These are phyloP conservation scores for Marronus borbonicus DNA, from an alignment of 2,888 invertebrate species.

Conservation along the genomic window DNA sequence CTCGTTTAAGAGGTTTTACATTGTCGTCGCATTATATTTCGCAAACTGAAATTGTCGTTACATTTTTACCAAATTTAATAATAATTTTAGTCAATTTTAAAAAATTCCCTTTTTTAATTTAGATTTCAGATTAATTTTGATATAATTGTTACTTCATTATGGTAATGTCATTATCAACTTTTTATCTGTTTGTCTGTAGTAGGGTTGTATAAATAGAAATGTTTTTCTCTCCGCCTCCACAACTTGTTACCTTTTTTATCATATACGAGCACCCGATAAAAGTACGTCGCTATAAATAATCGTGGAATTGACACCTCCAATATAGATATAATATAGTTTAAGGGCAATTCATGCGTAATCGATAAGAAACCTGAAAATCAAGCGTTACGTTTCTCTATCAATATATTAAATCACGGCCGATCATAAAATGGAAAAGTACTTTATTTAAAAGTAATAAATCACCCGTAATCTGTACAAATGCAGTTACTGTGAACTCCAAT, in stretches of 20 bases:
- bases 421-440: constrained; percentile 56
- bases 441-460: constrained; percentile 60
- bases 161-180: background rate
- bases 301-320: constrained; percentile 43
- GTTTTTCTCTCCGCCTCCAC: background rate
- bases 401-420: constrained; percentile 53
- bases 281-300: constrained; percentile 46
- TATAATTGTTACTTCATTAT: too few relatives aligned
- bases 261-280: constrained; percentile 28
- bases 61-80: too few relatives aligned
- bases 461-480: constrained; percentile 60
- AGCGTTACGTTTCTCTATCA: constrained; percentile 50
- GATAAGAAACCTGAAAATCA: constrained; percentile 50
- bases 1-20: too few relatives aligned
- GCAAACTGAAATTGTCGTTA: too few relatives aligned
- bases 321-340: constrained; percentile 50
- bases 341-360: constrained; percentile 52
- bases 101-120: too few relatives aligned
- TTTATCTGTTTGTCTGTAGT: background rate
- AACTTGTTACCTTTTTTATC: constrained; percentile 29
- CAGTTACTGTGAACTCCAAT: constrained; percentile 61
- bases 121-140: too few relatives aligned
- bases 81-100: too few relatives aligned
- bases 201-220: background rate
- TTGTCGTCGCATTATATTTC: too few relatives aligned